A percentile compares a stretch with the other conserved stretches of the same genome.
These are phyloP conservation scores for Colinus virginianus DNA, from an alignment of 2,113 vertebrate species.

Conservation along the genomic window DNA sequence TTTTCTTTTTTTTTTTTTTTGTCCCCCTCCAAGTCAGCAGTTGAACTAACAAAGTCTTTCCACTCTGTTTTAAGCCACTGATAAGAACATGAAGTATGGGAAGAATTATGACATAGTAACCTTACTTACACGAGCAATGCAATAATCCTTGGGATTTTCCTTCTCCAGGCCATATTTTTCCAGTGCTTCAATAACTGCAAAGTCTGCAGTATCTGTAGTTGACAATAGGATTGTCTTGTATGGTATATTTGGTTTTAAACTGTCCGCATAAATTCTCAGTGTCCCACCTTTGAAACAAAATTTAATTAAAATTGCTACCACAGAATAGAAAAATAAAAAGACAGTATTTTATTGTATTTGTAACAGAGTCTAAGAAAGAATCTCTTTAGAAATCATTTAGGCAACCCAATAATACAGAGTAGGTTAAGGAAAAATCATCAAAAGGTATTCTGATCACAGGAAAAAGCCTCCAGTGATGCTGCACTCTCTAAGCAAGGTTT, in stretches of 20 bases:
- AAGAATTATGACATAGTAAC: neutral
- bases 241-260: constrained; percentile 96
- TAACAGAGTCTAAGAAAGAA: neutral
- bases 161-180: constrained; percentile 98
- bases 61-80: neutral
- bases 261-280: constrained; percentile 95
- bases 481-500: neutral
- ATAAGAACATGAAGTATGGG: neutral
- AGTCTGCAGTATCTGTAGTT: constrained; percentile 93
- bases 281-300: constrained; percentile 87
- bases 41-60: neutral
- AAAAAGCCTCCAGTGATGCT: neutral
- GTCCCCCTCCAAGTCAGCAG: neutral
- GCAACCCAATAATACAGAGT: neutral
- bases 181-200: constrained; percentile 94
- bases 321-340: neutral
- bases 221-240: constrained; percentile 98
- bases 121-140: constrained; percentile 90
- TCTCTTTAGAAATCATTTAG: neutral
- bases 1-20: too few relatives aligned
- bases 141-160: constrained; percentile 95
- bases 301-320: neutral
- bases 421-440: neutral
- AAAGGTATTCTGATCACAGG: neutral
- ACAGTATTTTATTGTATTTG: neutral